A percentile compares a stretch with the other conserved stretches of the same genome.
These are phyloP conservation scores for Leptoclinus maculatus DNA, from an alignment of 2,797 vertebrate genomes.

Conservation along the genomic window DNA sequence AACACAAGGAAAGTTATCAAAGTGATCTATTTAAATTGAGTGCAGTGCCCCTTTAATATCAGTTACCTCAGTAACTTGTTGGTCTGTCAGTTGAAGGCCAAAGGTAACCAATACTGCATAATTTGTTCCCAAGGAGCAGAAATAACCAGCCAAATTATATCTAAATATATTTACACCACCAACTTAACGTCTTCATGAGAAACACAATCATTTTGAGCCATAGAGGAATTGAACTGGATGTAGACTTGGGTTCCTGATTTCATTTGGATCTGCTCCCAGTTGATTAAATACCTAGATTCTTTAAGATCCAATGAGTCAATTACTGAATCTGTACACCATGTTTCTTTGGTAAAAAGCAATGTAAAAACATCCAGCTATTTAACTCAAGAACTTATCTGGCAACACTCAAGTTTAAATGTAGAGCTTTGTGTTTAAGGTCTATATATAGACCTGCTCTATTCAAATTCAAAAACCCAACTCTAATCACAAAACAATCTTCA, in stretches of 20 bases:
- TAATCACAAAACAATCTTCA: conserved; percentile 5
- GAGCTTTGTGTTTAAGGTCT: neutral
- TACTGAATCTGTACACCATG: neutral
- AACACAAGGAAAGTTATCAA: neutral
- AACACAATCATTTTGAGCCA: neutral
- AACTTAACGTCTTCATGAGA: neutral
- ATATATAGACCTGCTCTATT: neutral
- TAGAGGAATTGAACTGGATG: neutral
- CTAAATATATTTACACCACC: neutral
- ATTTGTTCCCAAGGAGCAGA: too few relatives aligned
- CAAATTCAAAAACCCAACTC: conserved; percentile 2
- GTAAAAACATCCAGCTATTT: neutral
- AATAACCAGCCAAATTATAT: neutral
- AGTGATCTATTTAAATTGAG: neutral
- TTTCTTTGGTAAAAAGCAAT: neutral
- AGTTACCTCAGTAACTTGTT: too few relatives aligned
- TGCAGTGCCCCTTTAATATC: too few relatives aligned
- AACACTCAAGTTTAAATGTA: neutral
- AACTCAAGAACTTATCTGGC: neutral
- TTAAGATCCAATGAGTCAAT: neutral
- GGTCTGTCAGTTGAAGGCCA: too few relatives aligned
- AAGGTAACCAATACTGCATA: too few relatives aligned
- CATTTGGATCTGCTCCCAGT: neutral
- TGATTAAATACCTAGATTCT: neutral
- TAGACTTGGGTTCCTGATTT: neutral